Evolutionary conservation across 2,113 vertebrate genomes (phyloP), one percentile per base, ranked within the genome.

Genomic region (Daphoenositta chrysoptera): DNA sequence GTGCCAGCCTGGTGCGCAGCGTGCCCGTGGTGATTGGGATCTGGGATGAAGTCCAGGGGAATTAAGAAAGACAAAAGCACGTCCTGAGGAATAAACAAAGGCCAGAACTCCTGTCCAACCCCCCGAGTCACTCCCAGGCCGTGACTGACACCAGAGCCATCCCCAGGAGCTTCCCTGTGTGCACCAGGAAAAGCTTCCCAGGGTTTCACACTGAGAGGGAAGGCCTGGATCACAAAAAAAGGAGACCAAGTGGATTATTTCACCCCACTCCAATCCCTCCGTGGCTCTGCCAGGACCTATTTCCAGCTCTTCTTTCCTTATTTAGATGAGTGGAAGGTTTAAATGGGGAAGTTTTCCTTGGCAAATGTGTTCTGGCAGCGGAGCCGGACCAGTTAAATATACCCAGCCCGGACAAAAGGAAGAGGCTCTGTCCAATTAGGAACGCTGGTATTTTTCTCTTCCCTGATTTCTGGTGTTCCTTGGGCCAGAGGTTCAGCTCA

Each of bases 301-400:
- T 96, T 97, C 84, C 96, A 97, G 83, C 76, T 90, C 39, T 63
- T 72, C 48, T 50, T 76, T 80, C 90, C 88, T 63, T 96, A 81
- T 98, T 96, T 97, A 94, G 87, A 90, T 94, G 97, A 97, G 89
- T 94, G 58, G 85, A 96, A 94, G 83, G 71, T 97, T 98, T 95
- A 96, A 97, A 97, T 26, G 95, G 92, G 91, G 97, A 97, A 96
- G 93, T 97, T 98, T 98, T 97, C 89, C 91, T 97, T 98, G 97
- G 97, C 96, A 97, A 96, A 68, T 63, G 61, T 4, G 57, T 35
- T 60, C 40, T 96, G 97, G 97, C 97, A 97, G 78, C 14, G 11
- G 70, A 87, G 51, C 5, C 13, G 40, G 65, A 68, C 44, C 83
- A 51, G 92, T 95, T 96, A 97, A 94, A 96, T 83, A 71, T 37